Percentiles rank a stretch among this genome's conserved stretches.
Evolutionary conservation across 2,797 vertebrate genomes (phyloP).

Genomic region (Pitangus sulphuratus): DNA sequence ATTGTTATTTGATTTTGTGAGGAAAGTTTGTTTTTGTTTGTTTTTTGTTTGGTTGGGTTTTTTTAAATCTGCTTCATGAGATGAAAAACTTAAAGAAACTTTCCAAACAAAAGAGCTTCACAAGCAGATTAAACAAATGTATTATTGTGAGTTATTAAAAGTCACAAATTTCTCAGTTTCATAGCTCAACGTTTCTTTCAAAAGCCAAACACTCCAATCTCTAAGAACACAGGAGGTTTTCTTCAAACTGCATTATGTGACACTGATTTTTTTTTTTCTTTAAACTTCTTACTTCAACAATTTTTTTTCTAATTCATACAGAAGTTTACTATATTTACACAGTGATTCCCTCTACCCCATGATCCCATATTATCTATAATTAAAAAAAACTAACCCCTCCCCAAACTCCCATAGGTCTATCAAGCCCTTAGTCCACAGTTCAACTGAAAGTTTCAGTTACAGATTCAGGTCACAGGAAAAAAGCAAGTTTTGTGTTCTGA

Average conservation of each 20-base stretch:
- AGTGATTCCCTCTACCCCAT: neutral
- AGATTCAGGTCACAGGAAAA: neutral
- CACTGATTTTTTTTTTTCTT: neutral
- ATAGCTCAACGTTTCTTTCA: neutral
- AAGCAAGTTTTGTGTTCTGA: neutral
- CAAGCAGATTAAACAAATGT: neutral
- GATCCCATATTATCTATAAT: neutral
- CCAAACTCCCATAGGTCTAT: neutral
- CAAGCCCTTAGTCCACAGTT: neutral
- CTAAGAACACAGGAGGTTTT: neutral
- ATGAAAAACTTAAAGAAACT: neutral
- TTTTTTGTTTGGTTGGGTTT: neutral
- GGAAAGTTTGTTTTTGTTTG: accelerated
- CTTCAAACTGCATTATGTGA: neutral
- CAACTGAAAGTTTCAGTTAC: neutral
- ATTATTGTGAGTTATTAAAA: neutral
- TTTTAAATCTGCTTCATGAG: neutral
- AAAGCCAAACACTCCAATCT: neutral
- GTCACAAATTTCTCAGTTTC: neutral
- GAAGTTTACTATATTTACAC: neutral
- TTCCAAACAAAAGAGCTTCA: neutral
- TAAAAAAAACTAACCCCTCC: accelerated
- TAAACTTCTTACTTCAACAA: neutral
- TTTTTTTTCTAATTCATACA: neutral
- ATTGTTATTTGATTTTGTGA: neutral